Conservation (phyloP, 2,113 vertebrate species). For the Cryptotis parvus region DNA sequence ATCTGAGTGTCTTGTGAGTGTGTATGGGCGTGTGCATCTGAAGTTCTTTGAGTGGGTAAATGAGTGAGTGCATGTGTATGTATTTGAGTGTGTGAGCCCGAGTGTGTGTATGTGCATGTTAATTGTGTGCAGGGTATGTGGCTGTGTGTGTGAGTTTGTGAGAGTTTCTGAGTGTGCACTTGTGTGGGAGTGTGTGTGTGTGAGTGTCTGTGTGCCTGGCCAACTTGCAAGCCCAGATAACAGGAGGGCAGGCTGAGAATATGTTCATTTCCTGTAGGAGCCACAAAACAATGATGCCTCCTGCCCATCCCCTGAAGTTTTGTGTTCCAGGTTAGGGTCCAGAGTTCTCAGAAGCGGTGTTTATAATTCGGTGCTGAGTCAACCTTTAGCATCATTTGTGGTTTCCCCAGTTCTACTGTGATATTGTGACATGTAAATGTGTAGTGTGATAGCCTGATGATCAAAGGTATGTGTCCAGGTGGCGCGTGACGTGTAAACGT, state of each 20-base stretch:
- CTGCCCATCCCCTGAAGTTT: not conserved
- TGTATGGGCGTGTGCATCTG: too few relatives aligned
- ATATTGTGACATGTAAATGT: fast-evolving
- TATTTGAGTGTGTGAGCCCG: too few relatives aligned
- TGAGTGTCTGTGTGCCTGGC: too few relatives aligned
- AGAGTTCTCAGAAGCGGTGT: not conserved
- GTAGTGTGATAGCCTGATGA: too few relatives aligned
- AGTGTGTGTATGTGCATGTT: too few relatives aligned
- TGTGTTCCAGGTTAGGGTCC: not conserved
- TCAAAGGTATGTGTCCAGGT: not conserved
- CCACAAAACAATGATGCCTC: not conserved
- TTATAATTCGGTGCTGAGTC: not conserved
- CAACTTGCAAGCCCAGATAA: not conserved
- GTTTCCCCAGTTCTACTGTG: not conserved
- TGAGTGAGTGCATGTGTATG: too few relatives aligned
- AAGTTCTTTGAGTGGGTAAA: too few relatives aligned
- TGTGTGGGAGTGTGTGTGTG: too few relatives aligned
- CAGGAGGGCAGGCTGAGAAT: not conserved
- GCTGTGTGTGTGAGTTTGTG: too few relatives aligned
- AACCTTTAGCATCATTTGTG: fast-evolving
- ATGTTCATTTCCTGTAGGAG: not conserved
- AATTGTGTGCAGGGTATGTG: too few relatives aligned
- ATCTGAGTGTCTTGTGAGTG: too few relatives aligned
- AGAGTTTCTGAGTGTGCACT: too few relatives aligned
- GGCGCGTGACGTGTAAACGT: not conserved